Base-by-base conservation (phyloP, 2,888 invertebrate species). In the Punctoribates punctum region DNA sequence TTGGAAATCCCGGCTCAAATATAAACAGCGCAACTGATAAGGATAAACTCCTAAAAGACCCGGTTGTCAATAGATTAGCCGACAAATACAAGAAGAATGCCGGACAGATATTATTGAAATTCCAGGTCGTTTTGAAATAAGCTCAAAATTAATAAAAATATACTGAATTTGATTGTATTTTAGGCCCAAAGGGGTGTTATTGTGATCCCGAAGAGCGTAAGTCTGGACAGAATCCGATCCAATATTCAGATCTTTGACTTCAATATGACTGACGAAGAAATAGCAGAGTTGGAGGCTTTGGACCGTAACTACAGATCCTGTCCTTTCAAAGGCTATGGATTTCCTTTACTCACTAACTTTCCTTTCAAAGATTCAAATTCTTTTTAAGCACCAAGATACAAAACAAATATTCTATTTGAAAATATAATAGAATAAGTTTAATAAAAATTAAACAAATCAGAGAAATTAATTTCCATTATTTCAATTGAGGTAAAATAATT, bases 171-270 rank as follows among this genome's bases (percentile, higher is more conserved):
- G 1, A 1, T 62, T 15, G 5, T 4, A 9, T 70, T 70, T 42
- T 23, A 70, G 70, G 13, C 70, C 73, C 90, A 93, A 81, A 87
- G 90, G 57, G 90, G 89, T 0, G 86, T 88, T 79, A 88, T 91
- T 51, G 90, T 90, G 48, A 92, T 94, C 78, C 93, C 94, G 0
- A 94, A 94, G 83, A 92, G 92, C 0, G 91, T 92, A n/a, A 92
- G 87, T 0, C 89, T 89, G 80, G 87, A 0, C 87, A 90, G 81
- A 89, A 92, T 82, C 85, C 86, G 73, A 87, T 89, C 82, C 89
- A 94, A 90, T 84, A 88, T 90, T 80, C 82, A 90, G 78, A 89
- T 88, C 90, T 82, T 81, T 79, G 90, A 92, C 84, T 93, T 94
- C 83, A 87, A 88, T 79, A 85, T 94, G 79, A 86, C 87, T 0